Evolutionary conservation across 2,113 vertebrate genomes (phyloP).

Genomic region (Plectropomus leopardus): DNA sequence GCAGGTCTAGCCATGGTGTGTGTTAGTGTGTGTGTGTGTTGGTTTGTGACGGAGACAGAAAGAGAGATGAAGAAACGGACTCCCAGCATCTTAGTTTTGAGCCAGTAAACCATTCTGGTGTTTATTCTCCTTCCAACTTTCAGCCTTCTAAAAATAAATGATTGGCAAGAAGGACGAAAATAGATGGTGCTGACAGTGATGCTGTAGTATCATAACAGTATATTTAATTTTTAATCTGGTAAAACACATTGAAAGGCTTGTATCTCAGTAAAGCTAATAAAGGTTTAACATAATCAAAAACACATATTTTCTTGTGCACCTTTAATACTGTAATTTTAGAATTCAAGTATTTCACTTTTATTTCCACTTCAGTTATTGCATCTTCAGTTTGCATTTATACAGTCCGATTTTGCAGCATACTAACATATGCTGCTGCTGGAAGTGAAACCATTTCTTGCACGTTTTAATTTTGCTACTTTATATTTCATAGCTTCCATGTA

Average conservation of each 20-base stretch:
- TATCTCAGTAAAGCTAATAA: not conserved
- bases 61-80: slow-evolving; percentile 4
- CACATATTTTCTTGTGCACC: not conserved
- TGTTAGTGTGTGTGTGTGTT: slow-evolving; percentile 13
- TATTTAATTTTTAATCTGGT: not conserved
- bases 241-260: not conserved
- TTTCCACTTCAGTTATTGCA: not conserved
- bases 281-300: not conserved
- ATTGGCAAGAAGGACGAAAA: slow-evolving; percentile 6
- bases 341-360: not conserved
- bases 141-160: slow-evolving; percentile 60
- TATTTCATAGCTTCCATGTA: not conserved
- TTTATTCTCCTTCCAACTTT: slow-evolving; percentile 56
- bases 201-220: not conserved
- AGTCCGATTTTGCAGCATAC: not conserved
- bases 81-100: slow-evolving; percentile 23
- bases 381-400: not conserved
- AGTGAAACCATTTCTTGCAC: not conserved
- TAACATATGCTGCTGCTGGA: not conserved
- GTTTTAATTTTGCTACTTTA: not conserved
- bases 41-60: not conserved
- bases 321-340: not conserved
- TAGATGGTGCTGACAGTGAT: not conserved
- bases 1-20: slow-evolving; percentile 13
- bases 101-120: slow-evolving; percentile 43